Conservation (phyloP, 2,888 invertebrate species). For the Eristalis tenax region DNA sequence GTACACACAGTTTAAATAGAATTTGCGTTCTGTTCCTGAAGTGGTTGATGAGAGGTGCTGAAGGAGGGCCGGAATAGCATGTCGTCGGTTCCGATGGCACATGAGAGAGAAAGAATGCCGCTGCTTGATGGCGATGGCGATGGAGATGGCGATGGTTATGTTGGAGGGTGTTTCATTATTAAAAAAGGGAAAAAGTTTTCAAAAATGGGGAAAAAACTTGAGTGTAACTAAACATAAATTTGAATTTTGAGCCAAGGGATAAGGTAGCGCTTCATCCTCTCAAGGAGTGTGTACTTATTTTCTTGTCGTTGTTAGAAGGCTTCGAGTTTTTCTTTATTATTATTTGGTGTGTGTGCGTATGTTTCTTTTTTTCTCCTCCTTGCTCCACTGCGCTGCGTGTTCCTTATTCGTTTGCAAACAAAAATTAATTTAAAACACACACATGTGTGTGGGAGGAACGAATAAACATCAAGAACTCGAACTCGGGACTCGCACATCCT, state of each 20-base stretch:
- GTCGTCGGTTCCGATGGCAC: constrained; percentile 52
- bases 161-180: constrained; percentile 78
- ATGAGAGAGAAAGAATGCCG: constrained; percentile 42
- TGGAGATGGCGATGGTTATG: neutral
- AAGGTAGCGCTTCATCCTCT: neutral
- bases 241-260: constrained; percentile 47
- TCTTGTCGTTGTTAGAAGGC: constrained; percentile 66
- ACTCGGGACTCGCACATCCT: constrained; percentile 49
- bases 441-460: constrained; percentile 64
- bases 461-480: constrained; percentile 65
- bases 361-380: constrained; percentile 8
- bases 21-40: constrained; percentile 75
- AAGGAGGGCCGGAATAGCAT: constrained; percentile 15
- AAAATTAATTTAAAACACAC: constrained; percentile 72
- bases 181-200: constrained; percentile 79
- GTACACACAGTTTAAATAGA: constrained; percentile 80
- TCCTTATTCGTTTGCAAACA: constrained; percentile 69
- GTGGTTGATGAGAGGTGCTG: constrained; percentile 14
- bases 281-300: constrained; percentile 66
- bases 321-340: constrained; percentile 41
- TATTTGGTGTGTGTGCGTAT: neutral
- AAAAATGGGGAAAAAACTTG: constrained; percentile 74
- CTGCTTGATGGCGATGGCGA: neutral
- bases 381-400: neutral
- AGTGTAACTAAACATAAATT: constrained; percentile 72